Evolutionary conservation across 2,797 vertebrate species (phyloP), one percentile per base, ranked within the genome.

Genomic region (Pangasius krempfi): DNA sequence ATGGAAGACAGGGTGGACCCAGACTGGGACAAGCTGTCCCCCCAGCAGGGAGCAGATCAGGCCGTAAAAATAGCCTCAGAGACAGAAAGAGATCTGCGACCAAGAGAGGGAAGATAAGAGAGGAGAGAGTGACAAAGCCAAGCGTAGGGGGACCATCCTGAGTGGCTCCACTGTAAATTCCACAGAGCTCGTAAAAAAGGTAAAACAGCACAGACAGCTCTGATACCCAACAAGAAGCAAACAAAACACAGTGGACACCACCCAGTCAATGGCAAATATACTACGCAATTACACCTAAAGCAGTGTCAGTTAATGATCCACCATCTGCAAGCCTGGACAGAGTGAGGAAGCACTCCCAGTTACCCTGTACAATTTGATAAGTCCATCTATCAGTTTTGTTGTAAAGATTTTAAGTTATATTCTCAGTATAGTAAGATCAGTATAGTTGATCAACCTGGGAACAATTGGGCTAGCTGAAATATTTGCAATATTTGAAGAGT

Each of bases 161-260:
- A 92, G 90, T 91, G 91, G 89, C 92, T 93, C 92, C 93, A 92
- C 90, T 93, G 90, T 94, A 93, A 93, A 93, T 94, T 93, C 93
- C 92, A 88, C 84, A 93, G 89, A 37, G 86, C 91, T 86, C 83
- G 84, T 94, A 92, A 94, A 94, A 76, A 78, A 89, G 60, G 86
- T 82, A 90, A 87, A 90, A 90, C 14, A 85, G 85, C 72, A 68
- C 60, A 68, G 66, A 16, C 62, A 89, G 73, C 64, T 86, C 89
- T 30, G 81, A 88, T 86, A 70, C 40, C 86, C 89, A 79, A 85
- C 78, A 64, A 90, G 89, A 88, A 79, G 72, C 91, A 91, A 91
- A 91, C 90, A 91, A 85, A 90, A 89, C 66, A 62, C 64, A 78
- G 25, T 86, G 81, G 72, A 85, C 89, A 86, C 87, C 88, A 73